Evolutionary conservation across 2,797 vertebrate genomes (phyloP).

Genomic region (Linurgus olivaceus): DNA sequence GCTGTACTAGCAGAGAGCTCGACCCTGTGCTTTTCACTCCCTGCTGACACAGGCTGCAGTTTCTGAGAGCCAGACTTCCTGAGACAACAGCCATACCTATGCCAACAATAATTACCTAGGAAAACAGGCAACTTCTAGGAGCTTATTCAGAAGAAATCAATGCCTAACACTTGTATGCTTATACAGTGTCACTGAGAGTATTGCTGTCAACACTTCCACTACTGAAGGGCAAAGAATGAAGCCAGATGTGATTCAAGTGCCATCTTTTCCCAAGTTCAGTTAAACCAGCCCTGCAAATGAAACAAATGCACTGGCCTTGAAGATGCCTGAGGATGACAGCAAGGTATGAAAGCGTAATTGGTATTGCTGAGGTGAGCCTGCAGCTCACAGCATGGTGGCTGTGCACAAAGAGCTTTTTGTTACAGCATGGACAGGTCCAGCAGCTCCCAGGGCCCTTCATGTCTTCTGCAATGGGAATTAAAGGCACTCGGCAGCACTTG

Average conservation of each 20-base stretch:
- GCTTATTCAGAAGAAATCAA: slow-evolving; percentile 11
- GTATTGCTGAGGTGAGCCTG: neutral
- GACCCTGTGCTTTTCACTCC: neutral
- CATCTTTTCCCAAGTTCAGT: neutral
- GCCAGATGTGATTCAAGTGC: neutral
- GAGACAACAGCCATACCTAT: neutral
- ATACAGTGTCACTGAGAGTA: neutral
- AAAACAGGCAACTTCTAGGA: slow-evolving; percentile 25
- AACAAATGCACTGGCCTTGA: neutral
- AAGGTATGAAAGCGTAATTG: neutral
- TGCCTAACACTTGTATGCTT: slow-evolving; percentile 9
- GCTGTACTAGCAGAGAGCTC: neutral
- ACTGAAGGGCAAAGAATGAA: neutral
- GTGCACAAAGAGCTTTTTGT: neutral
- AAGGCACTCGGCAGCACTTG: neutral
- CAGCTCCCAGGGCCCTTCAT: neutral
- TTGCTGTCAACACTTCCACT: slow-evolving; percentile 9
- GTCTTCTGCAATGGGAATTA: neutral
- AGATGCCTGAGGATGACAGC: neutral
- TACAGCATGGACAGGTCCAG: neutral
- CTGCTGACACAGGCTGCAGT: neutral
- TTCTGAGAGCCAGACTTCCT: neutral
- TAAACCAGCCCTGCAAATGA: neutral
- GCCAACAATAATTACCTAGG: slow-evolving; percentile 27
- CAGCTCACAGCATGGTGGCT: neutral